phyloP scores from a whole-genome alignment of 2,797 vertebrate species.

The Octomys mimax region DNA sequence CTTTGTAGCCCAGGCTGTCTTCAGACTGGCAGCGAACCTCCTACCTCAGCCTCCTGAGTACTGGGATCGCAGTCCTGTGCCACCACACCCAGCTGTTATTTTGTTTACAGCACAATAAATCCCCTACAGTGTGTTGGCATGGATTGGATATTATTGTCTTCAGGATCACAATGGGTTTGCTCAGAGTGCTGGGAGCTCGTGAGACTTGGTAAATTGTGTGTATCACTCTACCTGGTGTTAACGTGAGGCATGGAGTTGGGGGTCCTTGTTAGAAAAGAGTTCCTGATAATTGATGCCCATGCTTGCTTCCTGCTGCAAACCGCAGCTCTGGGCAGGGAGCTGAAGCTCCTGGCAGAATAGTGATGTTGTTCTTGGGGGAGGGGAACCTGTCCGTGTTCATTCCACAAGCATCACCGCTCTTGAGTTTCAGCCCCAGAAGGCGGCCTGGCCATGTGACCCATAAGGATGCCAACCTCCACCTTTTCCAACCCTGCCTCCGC shows the following conservation, averaged over 20 bases:
- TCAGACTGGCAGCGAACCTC: not conserved
- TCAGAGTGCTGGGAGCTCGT: not conserved
- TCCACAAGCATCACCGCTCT: conserved; percentile 71
- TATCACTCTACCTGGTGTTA: not conserved
- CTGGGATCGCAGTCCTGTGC: not conserved
- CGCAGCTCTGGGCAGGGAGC: conserved; percentile 48
- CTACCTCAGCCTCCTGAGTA: not conserved
- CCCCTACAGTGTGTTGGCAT: not conserved
- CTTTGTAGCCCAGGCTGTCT: not conserved
- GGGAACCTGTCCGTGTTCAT: conserved; percentile 75
- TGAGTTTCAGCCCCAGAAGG: conserved; percentile 70
- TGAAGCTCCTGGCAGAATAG: conserved; percentile 44
- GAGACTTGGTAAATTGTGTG: conserved; percentile 19
- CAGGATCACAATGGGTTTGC: not conserved
- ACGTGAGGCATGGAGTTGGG: not conserved
- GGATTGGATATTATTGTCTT: not conserved
- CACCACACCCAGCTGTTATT: not conserved
- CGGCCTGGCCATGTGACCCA: conserved; percentile 24
- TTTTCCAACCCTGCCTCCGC: not conserved
- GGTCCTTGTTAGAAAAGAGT: conserved; percentile 7
- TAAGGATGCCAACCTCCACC: conserved; percentile 18
- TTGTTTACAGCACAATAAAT: not conserved
- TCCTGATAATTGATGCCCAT: conserved; percentile 28
- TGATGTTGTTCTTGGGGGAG: conserved; percentile 60
- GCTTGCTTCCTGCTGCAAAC: conserved; percentile 50